A percentile compares a stretch with the other conserved stretches of the same genome.
phyloP scores from a whole-genome alignment of 2,113 vertebrate genomes.

The Pongo abelii region DNA sequence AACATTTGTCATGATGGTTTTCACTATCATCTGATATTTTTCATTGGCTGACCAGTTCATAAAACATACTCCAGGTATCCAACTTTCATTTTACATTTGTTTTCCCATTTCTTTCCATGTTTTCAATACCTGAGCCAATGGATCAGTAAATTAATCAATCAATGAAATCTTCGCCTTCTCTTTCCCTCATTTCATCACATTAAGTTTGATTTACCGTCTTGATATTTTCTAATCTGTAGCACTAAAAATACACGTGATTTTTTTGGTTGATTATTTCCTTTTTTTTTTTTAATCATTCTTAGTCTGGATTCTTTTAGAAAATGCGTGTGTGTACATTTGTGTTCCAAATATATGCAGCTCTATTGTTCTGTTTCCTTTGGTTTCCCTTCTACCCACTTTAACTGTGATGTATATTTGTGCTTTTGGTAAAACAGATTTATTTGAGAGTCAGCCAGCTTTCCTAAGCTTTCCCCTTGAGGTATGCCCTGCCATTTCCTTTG shows the following conservation, averaged over 20 bases:
- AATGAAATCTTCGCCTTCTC: not conserved
- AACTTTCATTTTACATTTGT: not conserved
- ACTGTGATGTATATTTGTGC: not conserved
- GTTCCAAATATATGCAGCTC: not conserved
- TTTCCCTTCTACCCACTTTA: not conserved
- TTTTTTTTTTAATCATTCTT: not conserved
- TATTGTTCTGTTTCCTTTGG: not conserved
- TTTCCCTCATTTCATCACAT: not conserved
- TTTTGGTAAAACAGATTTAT: not conserved
- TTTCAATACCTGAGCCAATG: not conserved
- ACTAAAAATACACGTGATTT: not conserved
- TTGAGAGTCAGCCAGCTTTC: constrained; percentile 20
- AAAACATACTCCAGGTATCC: not conserved
- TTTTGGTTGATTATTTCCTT: not conserved
- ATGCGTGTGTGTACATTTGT: not conserved
- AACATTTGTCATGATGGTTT: not conserved
- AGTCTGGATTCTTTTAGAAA: not conserved
- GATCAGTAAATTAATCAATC: not conserved
- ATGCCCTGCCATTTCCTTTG: not conserved
- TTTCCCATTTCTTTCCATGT: not conserved
- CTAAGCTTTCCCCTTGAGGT: constrained; percentile 52
- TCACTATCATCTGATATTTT: not conserved
- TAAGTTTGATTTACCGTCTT: not conserved
- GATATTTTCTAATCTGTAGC: not conserved
- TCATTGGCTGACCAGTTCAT: not conserved